Conservation (phyloP, 1,140 invertebrate species). For the Drosophila sp. region DNA sequence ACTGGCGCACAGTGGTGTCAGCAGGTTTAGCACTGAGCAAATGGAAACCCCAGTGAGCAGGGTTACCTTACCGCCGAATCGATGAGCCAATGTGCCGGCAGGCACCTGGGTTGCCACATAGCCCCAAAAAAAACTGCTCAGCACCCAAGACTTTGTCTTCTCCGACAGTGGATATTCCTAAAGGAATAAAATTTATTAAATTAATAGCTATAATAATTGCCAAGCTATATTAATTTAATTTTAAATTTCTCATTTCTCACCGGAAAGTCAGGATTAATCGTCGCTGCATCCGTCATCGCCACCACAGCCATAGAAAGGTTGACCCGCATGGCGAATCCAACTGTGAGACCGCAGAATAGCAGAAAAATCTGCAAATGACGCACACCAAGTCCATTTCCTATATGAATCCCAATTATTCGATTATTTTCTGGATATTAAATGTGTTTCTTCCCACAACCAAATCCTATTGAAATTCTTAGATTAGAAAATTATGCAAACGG, state of each 20-base stretch:
- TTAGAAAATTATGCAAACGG: neutral
- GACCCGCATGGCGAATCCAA: conserved; percentile 87
- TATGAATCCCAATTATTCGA: conserved; percentile 6
- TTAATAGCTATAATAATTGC: neutral
- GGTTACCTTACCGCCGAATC: conserved; percentile 86
- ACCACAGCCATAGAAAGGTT: conserved; percentile 89
- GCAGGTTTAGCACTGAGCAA: conserved; percentile 83
- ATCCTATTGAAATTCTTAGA: neutral
- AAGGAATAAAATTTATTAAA: neutral
- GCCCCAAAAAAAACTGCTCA: conserved; percentile 88
- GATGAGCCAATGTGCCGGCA: conserved; percentile 88
- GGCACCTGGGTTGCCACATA: conserved; percentile 86
- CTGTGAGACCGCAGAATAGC: conserved; percentile 86
- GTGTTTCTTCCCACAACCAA: neutral
- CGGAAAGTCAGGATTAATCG: conserved; percentile 52
- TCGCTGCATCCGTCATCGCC: conserved; percentile 87
- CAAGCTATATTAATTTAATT: too few relatives aligned
- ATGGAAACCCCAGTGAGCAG: conserved; percentile 25
- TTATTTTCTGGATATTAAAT: neutral
- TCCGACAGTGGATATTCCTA: conserved; percentile 49
- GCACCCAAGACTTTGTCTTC: conserved; percentile 74
- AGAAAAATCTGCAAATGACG: conserved; percentile 87
- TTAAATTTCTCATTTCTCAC: conserved; percentile 56
- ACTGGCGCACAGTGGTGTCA: conserved; percentile 74
- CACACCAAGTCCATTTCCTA: conserved; percentile 25